A percentile compares a stretch with the other conserved stretches of the same genome.
Conservation (phyloP, 1,140 invertebrate species). For the Drosophila yakuba region DNA sequence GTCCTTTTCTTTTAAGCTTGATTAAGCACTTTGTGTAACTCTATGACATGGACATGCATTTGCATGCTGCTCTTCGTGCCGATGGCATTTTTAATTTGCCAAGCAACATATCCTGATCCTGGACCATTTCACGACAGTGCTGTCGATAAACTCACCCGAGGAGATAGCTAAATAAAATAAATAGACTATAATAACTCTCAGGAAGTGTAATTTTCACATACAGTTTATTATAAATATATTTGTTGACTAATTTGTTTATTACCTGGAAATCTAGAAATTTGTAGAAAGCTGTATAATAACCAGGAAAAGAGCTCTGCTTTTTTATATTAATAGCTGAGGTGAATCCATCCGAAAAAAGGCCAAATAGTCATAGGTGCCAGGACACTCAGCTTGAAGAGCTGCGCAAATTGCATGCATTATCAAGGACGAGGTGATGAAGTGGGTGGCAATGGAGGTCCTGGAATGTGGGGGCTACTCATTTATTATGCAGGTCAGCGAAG, state of each 20-base stretch:
- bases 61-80: constrained; percentile 47
- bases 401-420: constrained; percentile 32
- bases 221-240: not conserved
- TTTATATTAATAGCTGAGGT: too few species aligned
- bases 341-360: not conserved
- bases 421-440: constrained; percentile 6
- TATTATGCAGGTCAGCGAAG: constrained; percentile 40
- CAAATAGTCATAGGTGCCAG: not conserved
- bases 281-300: too few species aligned
- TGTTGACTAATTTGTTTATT: not conserved
- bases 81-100: constrained; percentile 79
- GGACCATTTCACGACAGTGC: constrained; percentile 13
- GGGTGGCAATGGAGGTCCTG: constrained; percentile 2
- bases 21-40: constrained; percentile 83
- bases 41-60: constrained; percentile 74
- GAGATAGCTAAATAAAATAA: not conserved
- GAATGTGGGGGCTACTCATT: constrained; percentile 21
- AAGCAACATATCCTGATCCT: constrained; percentile 39
- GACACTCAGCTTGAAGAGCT: constrained; percentile 9
- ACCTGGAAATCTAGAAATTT: too few species aligned
- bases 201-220: not conserved
- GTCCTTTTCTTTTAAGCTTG: constrained; percentile 79
- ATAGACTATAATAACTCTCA: too few species aligned
- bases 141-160: not conserved
- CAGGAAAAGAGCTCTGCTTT: too few species aligned